Evolutionary conservation across 2,888 invertebrate genomes (phyloP).

Genomic region (Pediacus dermestoides): DNA sequence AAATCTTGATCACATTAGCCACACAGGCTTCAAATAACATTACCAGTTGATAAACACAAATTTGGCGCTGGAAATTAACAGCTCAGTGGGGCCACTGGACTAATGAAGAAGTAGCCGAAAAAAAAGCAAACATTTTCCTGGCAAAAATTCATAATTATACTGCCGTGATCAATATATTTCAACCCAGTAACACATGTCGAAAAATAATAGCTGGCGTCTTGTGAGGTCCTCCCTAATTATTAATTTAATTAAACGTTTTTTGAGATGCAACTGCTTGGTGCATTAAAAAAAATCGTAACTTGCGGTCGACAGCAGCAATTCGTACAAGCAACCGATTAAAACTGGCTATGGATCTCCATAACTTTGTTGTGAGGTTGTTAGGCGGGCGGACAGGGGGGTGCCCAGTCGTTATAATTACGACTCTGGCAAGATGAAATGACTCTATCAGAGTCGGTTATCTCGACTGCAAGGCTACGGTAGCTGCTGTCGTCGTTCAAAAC

Average conservation of each 20-base stretch:
- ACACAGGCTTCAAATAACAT: too few relatives aligned
- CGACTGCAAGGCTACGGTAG: constrained; percentile 17
- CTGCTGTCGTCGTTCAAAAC: constrained; percentile 17
- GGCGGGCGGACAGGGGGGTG: constrained; percentile 15
- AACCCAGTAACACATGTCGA: background rate
- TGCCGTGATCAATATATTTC: too few relatives aligned
- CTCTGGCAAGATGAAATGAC: constrained; percentile 33
- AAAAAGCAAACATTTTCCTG: constrained; percentile 6
- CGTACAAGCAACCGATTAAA: constrained; percentile 9
- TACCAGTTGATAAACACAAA: too few relatives aligned
- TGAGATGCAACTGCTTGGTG: too few relatives aligned
- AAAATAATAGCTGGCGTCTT: constrained; percentile 6
- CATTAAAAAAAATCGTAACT: constrained; percentile 7
- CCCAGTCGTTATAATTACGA: constrained; percentile 37
- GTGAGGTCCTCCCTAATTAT: constrained; percentile 8
- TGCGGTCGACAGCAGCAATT: constrained; percentile 8
- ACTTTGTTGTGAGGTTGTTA: constrained; percentile 30
- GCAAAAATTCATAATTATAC: constrained; percentile 6
- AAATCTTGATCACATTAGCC: too few relatives aligned
- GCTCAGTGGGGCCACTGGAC: too few relatives aligned
- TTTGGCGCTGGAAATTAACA: too few relatives aligned
- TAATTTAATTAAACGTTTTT: constrained; percentile 8
- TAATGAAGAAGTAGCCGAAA: too few relatives aligned
- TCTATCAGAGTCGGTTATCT: constrained; percentile 31
- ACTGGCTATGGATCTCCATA: constrained; percentile 33